Conservation (phyloP, 2,888 invertebrate genomes). For the Chelonus formosanus region DNA sequence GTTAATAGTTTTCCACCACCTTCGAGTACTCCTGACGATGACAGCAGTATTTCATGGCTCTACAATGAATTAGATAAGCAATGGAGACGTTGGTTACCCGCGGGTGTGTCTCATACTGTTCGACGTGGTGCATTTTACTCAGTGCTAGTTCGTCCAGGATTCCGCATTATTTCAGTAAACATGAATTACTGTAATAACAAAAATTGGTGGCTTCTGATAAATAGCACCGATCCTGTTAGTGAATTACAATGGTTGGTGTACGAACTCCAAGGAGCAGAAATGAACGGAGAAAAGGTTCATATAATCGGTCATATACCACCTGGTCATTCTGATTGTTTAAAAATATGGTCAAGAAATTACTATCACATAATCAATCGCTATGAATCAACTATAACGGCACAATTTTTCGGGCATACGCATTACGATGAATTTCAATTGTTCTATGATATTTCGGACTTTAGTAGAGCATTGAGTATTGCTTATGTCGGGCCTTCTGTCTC, state of each 20-base stretch:
- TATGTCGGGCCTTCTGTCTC: conserved; percentile 96
- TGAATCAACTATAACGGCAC: conserved; percentile 87
- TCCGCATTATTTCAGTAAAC: conserved; percentile 92
- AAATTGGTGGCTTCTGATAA: conserved; percentile 94
- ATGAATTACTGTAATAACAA: conserved; percentile 97
- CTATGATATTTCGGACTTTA: conserved; percentile 84
- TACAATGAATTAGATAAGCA: conserved; percentile 89
- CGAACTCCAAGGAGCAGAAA: conserved; percentile 92
- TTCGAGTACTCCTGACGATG: conserved; percentile 75
- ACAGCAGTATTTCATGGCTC: conserved; percentile 88
- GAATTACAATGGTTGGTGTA: conserved; percentile 96
- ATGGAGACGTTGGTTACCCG: conserved; percentile 92
- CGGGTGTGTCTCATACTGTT: conserved; percentile 86
- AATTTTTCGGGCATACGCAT: conserved; percentile 95
- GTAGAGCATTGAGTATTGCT: conserved; percentile 85
- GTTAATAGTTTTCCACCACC: conserved; percentile 94
- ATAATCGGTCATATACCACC: conserved; percentile 97
- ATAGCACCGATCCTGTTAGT: conserved; percentile 95
- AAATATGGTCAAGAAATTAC: conserved; percentile 95
- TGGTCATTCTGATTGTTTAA: conserved; percentile 90
- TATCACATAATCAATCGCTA: conserved; percentile 85
- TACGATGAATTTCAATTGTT: conserved; percentile 94
- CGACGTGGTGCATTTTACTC: conserved; percentile 91
- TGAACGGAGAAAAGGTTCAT: conserved; percentile 93
- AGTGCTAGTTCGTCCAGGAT: conserved; percentile 87